Base-by-base conservation (phyloP, 2,888 invertebrate genomes). In the Drosophila multiciliata region DNA sequence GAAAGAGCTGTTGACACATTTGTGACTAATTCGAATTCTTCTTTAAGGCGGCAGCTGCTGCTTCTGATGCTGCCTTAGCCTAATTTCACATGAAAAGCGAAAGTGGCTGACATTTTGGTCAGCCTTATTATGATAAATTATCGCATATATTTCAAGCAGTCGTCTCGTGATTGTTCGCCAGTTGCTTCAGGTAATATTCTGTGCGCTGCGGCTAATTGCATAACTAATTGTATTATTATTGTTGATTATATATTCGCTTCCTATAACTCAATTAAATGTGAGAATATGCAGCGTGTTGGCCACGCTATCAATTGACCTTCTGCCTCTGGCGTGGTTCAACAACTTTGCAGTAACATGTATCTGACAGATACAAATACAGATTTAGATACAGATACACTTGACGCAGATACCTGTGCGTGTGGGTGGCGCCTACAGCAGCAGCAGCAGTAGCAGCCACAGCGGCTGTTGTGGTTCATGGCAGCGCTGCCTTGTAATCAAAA, bases 271-370 rank as follows among this genome's bases (percentile, higher is more conserved):
- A 79, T 80, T 79, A 75, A 73, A 49, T 29, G 53, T 58, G 48
- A 61, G 55, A 64, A 55, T 42, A 33, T 69, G 48, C 66, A 78
- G 62, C 73, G 61, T 78, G 68, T 80, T 75, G 26, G 66, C 59
- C 55, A 71, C 68, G 66, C 77, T 58, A 50, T 50, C 70, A 52
- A 60, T 48, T 71, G 82, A 73, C 83, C 87, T 87, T 83, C 76
- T 57, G 15, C 20, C 26, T 33, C 36, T 17, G 4, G 20, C 1
- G 55, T 50, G 54, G 80, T 75, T 81, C 80, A 80, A 80, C 67
- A 80, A 70, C 76, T 66, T 60, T 49, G 66, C 55, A 54, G 42
- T 36, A 17, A 48, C 23, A 26, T 45, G 66, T 78, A 80, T 69
- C 72, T 68, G 52, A 53, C 66, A 68, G 74, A 81, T 75, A 66